Percentiles rank a stretch among this genome's conserved stretches.
Evolutionary conservation across 1,140 invertebrate species (phyloP).

Genomic region (Chymomyza costata): DNA sequence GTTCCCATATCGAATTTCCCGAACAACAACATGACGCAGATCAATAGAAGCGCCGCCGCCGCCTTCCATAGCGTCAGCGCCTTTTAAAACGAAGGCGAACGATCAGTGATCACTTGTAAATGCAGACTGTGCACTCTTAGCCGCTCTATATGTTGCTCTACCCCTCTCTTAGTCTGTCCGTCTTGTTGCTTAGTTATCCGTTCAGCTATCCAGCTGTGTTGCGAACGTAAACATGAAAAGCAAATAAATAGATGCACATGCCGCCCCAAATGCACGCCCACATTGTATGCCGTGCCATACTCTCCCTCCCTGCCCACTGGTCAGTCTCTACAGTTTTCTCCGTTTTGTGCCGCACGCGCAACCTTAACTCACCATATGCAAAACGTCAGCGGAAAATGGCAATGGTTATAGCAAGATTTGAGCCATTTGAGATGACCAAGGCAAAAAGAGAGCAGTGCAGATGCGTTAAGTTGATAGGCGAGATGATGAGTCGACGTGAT

Average conservation of each 20-base stretch:
- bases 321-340: slow-evolving; percentile 35
- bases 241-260: slow-evolving; percentile 55
- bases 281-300: slow-evolving; percentile 12
- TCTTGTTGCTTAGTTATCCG: no score
- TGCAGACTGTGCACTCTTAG: no score
- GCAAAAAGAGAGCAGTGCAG: neutral
- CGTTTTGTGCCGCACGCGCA: slow-evolving; percentile 52
- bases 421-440: slow-evolving; percentile 27
- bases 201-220: no score
- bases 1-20: slow-evolving; percentile 53
- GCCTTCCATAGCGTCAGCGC: neutral
- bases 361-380: slow-evolving; percentile 49
- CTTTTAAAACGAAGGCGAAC: no score
- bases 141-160: no score
- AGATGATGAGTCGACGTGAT: no score
- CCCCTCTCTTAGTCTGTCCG: slow-evolving; percentile 19
- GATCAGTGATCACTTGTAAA: slow-evolving; percentile 35
- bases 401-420: neutral
- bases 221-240: slow-evolving; percentile 39
- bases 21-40: slow-evolving; percentile 36
- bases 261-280: slow-evolving; percentile 40
- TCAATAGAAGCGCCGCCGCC: slow-evolving; percentile 43
- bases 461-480: no score
- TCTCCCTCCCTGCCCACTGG: neutral
- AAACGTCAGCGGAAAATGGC: slow-evolving; percentile 37